These are phyloP conservation scores for Silurus glanis DNA, from an alignment of 2,113 vertebrate genomes.

Conservation along the genomic window DNA sequence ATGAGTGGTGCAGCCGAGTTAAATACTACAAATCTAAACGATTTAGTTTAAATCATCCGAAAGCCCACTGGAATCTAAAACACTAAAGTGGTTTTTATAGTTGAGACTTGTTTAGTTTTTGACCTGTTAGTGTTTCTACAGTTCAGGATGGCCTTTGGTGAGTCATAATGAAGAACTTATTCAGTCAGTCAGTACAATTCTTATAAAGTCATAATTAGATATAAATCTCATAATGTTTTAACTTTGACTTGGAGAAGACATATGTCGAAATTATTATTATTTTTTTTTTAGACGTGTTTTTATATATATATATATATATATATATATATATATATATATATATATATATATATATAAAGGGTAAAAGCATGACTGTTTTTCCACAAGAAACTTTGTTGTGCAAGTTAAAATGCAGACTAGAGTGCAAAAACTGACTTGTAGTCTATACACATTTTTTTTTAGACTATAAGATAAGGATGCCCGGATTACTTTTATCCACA, in stretches of 20 bases:
- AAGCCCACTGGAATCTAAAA: not conserved
- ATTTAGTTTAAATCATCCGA: not conserved
- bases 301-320: no score
- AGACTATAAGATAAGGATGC: not conserved
- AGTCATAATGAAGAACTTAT: not conserved
- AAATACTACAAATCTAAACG: not conserved
- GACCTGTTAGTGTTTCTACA: not conserved
- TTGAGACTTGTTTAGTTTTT: not conserved
- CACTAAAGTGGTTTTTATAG: not conserved
- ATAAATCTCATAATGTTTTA: not conserved
- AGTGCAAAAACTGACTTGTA: not conserved
- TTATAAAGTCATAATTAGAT: not conserved
- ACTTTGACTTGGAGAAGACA: no score
- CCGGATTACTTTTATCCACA: not conserved
- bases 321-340: no score
- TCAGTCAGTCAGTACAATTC: no score
- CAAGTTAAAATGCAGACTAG: not conserved
- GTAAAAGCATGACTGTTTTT: not conserved
- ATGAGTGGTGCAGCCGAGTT: not conserved
- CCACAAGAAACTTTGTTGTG: not conserved
- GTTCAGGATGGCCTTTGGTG: not conserved
- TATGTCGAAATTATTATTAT: no score
- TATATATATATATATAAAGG: no score
- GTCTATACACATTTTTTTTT: not conserved
- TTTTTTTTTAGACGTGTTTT: no score